Base-by-base conservation (phyloP, 2,797 vertebrate species). In the Poeciliopsis infans region DNA sequence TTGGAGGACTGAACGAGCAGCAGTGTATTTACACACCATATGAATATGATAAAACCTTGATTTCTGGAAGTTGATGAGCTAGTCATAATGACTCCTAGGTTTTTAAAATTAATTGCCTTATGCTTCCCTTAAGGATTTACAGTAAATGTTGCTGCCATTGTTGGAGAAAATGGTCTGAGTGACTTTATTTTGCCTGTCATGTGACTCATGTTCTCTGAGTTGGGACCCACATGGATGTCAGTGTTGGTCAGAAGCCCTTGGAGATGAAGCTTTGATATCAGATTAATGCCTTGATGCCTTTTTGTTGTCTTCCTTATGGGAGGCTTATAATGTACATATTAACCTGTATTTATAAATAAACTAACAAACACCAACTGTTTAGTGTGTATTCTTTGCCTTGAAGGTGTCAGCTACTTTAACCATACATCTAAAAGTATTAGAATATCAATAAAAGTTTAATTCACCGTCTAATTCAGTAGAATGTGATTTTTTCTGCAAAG, bases 211-310 rank as follows among this genome's bases (percentile, higher is more conserved):
- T 77, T 53, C 77, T 33, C 68, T 76, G 81, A 87, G 83, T 78
- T 68, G 41, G 77, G 74, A 80, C 79, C 75, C 80, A 85, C 68
- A 4, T 88, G 90, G 88, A 88, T 93, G 88, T 89, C 84, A 79
- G 83, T 74, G 84, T 90, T 86, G 83, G 88, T 90, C 81, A 81
- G 87, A 64, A 78, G 86, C 87, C 81, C 83, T 81, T 92, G 89
- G 86, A 90, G 86, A 87, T 85, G 89, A 92, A 86, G 83, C 90
- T 92, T 91, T 90, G 89, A 94, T 94, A 94, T 95, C 90, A 92
- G 86, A 95, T 93, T 86, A 95, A 96, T 94, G 93, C 96, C 96
- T 95, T 91, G 92, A 95, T 96, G 96, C 96, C 95, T 96, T 95
- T 96, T 85, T 93, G 94, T 96, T 95, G 93, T 95, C 94, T 95